Evolutionary conservation across 2,797 vertebrate genomes (phyloP).

Genomic region (Coilia nasus): DNA sequence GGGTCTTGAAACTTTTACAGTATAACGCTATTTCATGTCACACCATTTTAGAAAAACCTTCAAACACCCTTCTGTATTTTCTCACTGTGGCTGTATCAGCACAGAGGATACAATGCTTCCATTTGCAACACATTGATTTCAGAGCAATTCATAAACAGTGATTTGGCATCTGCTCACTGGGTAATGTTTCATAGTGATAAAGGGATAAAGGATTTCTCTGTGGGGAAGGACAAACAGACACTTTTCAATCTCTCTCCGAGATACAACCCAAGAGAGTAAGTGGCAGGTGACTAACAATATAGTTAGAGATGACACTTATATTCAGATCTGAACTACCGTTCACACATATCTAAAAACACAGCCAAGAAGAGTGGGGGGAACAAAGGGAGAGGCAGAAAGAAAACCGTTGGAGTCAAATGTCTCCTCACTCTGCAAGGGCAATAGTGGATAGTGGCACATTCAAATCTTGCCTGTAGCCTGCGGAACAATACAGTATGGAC

Average conservation of each 20-base stretch:
- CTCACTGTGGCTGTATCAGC: slow-evolving; percentile 21
- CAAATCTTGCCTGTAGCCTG: not conserved
- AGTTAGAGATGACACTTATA: not conserved
- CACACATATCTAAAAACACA: not conserved
- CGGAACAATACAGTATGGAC: slow-evolving; percentile 30
- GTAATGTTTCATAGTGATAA: slow-evolving; percentile 20
- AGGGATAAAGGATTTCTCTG: slow-evolving; percentile 8
- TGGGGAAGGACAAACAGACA: not conserved
- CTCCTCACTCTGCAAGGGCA: not conserved
- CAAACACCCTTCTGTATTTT: slow-evolving; percentile 34
- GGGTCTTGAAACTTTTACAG: slow-evolving; percentile 30
- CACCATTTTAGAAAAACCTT: slow-evolving; percentile 30
- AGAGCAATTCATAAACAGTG: slow-evolving; percentile 17
- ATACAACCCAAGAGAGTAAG: not conserved
- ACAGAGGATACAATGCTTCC: slow-evolving; percentile 5
- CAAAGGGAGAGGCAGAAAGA: not conserved
- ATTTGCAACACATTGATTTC: slow-evolving; percentile 15
- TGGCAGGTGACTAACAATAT: not conserved
- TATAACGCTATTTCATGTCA: slow-evolving; percentile 23
- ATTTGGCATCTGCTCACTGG: slow-evolving; percentile 8
- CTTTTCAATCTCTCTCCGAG: slow-evolving; percentile 14
- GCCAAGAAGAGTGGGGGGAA: not conserved
- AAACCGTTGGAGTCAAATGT: not conserved
- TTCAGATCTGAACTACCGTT: not conserved
- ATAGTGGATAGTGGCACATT: not conserved